Evolutionary conservation across 2,888 invertebrate genomes (phyloP).

Genomic region (Ornithoptera priamus): DNA sequence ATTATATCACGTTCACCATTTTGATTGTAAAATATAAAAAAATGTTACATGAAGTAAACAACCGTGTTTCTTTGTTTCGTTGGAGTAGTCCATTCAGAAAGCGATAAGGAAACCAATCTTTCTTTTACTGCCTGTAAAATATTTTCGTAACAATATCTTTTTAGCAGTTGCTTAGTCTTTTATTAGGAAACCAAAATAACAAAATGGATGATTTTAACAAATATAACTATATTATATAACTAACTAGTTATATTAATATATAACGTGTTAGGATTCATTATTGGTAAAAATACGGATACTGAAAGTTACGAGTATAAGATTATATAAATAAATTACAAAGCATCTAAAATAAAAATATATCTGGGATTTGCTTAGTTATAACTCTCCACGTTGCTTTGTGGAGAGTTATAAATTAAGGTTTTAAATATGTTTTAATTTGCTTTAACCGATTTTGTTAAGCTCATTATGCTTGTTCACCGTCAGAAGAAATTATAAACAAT

Average conservation of each 20-base stretch:
- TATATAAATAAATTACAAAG: no score
- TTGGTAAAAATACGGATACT: neutral
- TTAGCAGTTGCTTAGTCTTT: neutral
- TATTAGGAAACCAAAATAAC: neutral
- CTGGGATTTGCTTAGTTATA: no score
- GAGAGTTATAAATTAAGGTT: no score
- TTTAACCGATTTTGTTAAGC: no score
- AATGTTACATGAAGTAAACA: neutral
- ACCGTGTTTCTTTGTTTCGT: neutral
- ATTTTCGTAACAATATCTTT: slow-evolving; percentile 2
- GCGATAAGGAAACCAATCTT: neutral
- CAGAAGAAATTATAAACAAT: no score
- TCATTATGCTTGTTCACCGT: no score
- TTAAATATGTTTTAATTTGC: no score
- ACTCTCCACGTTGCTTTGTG: no score
- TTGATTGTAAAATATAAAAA: neutral
- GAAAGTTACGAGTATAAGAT: no score
- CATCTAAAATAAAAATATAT: no score
- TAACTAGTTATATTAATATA: neutral
- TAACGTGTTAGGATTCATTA: neutral
- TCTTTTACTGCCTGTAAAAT: slow-evolving; percentile 4
- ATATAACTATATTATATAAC: no score
- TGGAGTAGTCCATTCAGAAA: neutral
- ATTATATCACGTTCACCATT: no score
- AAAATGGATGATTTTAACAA: neutral